Conservation (phyloP, 2,113 vertebrate genomes). For the Saccopteryx leptura region DNA sequence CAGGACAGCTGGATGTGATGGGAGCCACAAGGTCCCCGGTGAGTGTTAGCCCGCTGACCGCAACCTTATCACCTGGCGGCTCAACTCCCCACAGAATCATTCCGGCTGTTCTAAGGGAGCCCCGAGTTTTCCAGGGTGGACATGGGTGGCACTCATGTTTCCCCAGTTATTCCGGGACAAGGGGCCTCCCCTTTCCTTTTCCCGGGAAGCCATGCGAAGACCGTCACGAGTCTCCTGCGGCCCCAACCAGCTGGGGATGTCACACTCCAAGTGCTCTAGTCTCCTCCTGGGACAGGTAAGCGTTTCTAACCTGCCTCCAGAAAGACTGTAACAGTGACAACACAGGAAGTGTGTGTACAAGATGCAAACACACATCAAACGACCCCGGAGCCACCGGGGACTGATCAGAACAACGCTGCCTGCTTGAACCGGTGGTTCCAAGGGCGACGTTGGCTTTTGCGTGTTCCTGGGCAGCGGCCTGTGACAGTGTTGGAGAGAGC, state of each 20-base stretch:
- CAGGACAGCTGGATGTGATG: not conserved
- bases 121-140: not conserved
- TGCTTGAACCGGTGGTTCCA: not conserved
- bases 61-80: not conserved
- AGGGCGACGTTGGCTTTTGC: not conserved
- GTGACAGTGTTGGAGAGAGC: not conserved
- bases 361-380: conserved; percentile 32
- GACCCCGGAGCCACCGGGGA: not conserved
- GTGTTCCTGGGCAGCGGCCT: not conserved
- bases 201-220: not conserved
- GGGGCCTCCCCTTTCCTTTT: not conserved
- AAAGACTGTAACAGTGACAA: conserved; percentile 28
- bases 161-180: not conserved
- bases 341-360: not conserved
- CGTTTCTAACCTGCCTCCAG: conserved; percentile 18
- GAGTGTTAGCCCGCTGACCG: not conserved
- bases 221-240: not conserved
- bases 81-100: not conserved
- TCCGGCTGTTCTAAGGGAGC: not conserved
- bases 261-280: not conserved
- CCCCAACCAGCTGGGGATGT: not conserved
- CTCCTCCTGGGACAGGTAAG: conserved; percentile 20
- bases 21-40: not conserved
- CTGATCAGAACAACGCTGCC: conserved; percentile 7
- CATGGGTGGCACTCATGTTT: not conserved